phyloP scores from a whole-genome alignment of 2,113 vertebrate species.

The Cercopithecus mona region DNA sequence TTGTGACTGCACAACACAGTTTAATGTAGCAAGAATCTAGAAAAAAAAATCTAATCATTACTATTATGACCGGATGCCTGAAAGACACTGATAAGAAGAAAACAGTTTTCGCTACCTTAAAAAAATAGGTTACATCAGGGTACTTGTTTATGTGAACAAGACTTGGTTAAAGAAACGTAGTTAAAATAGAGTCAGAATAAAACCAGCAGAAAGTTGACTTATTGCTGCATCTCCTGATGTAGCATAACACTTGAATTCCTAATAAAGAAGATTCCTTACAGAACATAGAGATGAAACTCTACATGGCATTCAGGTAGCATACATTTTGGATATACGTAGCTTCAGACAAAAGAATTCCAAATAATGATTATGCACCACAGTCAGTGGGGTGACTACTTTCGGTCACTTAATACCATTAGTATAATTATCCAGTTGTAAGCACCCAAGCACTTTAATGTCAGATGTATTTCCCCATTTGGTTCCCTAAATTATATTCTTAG shows the following conservation, averaged over 20 bases:
- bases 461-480: neutral
- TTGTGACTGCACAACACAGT: neutral
- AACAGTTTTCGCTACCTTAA: neutral
- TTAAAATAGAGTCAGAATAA: neutral
- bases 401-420: neutral
- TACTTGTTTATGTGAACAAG: neutral
- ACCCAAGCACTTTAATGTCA: neutral
- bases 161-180: neutral
- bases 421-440: neutral
- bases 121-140: neutral
- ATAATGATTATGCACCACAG: too few relatives aligned
- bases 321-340: neutral
- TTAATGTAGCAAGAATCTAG: neutral
- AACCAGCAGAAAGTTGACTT: neutral
- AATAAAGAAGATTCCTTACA: neutral
- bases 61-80: neutral
- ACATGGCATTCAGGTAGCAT: neutral
- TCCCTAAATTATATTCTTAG: neutral
- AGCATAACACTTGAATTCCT: neutral
- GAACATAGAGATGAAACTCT: neutral
- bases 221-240: neutral
- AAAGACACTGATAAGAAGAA: neutral
- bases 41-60: neutral
- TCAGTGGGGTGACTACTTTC: neutral
- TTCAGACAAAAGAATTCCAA: neutral